Conservation (phyloP, 1,140 invertebrate genomes). For the Drosophila subpulchrella region DNA sequence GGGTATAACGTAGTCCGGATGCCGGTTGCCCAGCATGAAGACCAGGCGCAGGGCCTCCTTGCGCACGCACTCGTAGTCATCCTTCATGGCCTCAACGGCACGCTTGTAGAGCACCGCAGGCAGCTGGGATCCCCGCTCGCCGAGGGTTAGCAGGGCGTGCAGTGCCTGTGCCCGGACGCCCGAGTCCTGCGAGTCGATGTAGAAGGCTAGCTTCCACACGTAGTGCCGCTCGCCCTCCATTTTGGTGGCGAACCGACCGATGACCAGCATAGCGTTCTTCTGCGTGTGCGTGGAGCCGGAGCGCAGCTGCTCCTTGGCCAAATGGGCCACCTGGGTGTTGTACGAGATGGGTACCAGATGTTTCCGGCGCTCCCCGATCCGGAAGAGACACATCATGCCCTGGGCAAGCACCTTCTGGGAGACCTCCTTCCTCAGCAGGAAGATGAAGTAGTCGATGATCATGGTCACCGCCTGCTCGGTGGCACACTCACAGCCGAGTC, state of each 20-base stretch:
- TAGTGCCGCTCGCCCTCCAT: slow-evolving; percentile 86
- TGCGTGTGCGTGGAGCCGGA: slow-evolving; percentile 91
- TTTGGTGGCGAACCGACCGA: slow-evolving; percentile 87
- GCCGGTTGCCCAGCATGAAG: slow-evolving; percentile 93
- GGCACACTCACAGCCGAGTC: slow-evolving; percentile 62
- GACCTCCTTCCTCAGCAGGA: slow-evolving; percentile 90
- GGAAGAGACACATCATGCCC: slow-evolving; percentile 73
- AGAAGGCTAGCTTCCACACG: slow-evolving; percentile 90
- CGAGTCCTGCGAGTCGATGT: slow-evolving; percentile 95
- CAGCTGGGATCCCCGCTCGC: slow-evolving; percentile 89
- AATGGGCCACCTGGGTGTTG: slow-evolving; percentile 72
- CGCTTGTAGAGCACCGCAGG: slow-evolving; percentile 92
- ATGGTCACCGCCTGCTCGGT: slow-evolving; percentile 60
- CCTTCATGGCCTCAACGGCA: slow-evolving; percentile 92
- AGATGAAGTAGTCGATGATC: slow-evolving; percentile 89
- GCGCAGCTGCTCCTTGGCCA: slow-evolving; percentile 88
- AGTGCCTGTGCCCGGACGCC: slow-evolving; percentile 95
- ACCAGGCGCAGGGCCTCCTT: slow-evolving; percentile 94
- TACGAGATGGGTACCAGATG: slow-evolving; percentile 64
- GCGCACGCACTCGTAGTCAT: slow-evolving; percentile 97
- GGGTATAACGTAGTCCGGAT: slow-evolving; percentile 91
- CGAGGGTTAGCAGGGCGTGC: slow-evolving; percentile 89
- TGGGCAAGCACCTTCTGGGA: slow-evolving; percentile 90
- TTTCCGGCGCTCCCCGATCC: slow-evolving; percentile 67
- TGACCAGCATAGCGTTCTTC: slow-evolving; percentile 90